Conservation (phyloP, 1,140 invertebrate genomes). For the Ceratosolen fusciceps region DNA sequence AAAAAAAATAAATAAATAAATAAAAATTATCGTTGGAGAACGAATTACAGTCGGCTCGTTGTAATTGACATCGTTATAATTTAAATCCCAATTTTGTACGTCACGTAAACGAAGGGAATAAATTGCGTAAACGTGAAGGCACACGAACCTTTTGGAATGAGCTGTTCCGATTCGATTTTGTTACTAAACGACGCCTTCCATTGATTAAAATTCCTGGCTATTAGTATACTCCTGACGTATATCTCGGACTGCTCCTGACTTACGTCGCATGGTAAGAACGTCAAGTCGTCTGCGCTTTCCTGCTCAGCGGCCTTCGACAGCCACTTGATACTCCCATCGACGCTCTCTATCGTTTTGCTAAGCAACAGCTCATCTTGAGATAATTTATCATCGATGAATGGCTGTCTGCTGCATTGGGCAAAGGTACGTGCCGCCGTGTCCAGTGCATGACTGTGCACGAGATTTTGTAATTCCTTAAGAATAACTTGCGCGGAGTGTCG, state of each 20-base stretch:
- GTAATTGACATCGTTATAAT: too few relatives aligned
- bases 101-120: too few relatives aligned
- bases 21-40: too few relatives aligned
- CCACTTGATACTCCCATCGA: conserved; percentile 45
- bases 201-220: conserved; percentile 77
- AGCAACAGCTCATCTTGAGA: conserved; percentile 51
- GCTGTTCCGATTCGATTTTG: conserved; percentile 60
- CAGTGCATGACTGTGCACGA: conserved; percentile 68
- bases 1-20: too few relatives aligned
- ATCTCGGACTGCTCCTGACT: conserved; percentile 61
- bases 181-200: conserved; percentile 73
- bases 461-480: conserved; percentile 74
- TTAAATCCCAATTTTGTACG: too few relatives aligned
- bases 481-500: conserved; percentile 71
- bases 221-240: conserved; percentile 72
- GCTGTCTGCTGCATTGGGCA: conserved; percentile 62
- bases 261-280: conserved; percentile 72
- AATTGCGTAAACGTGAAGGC: too few relatives aligned
- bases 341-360: conserved; percentile 40
- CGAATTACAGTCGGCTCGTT: too few relatives aligned
- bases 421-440: conserved; percentile 69
- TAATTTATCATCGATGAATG: conserved; percentile 58
- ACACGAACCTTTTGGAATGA: conserved; percentile 67
- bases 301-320: conserved; percentile 46
- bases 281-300: conserved; percentile 56